Evolutionary conservation across 2,888 invertebrate species (phyloP), one percentile per base, ranked within the genome.

Genomic region (Amblyjoppa fuscipennis): DNA sequence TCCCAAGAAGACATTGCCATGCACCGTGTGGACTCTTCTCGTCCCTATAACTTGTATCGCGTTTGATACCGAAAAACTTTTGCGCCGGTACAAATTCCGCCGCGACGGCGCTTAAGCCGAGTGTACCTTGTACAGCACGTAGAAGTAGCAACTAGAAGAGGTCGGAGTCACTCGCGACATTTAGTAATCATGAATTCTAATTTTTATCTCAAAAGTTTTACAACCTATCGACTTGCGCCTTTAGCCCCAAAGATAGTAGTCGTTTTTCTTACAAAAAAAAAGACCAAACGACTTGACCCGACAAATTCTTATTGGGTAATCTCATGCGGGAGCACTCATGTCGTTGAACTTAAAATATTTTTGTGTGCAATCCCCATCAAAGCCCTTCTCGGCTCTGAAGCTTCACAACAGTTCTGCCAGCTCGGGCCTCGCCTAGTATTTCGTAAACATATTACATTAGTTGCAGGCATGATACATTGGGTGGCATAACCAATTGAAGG

Each of bases 381-480:
- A 64, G n/a, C 4, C 53, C 20, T n/a, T 16, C 34, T 7, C 64
- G 1, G 16, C 34, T 13, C 31, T 31, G 16, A n/a, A 64, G 6
- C 34, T 34, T 31, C 16, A 16, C 64, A 34, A 64, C 16, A 34
- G 61, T 61, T 61, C 16, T 5, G 13, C 61, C 13, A 61, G 61
- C 31, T 61, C 28, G 13, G 28, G 16, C 5, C 64, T 64, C 64
- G 64, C 16, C 64, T 34, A 34, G n/a, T 28, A 16, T 61, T 71
- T 78, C 64, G 69, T 74, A n/a, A 69, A 49, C 64, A 34, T 81
- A 81, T 85, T 83, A 77, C 80, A 64, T 45, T 34, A 73, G 81
- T 84, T 85, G 66, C 76, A 81, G 66, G 41, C 82, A 84, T 89
- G 90, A 90, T 89, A 87, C 89, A 89, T 89, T 83, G 87, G 85